phyloP scores from a whole-genome alignment of 2,797 vertebrate genomes.

The Phataginus tetradactyla region DNA sequence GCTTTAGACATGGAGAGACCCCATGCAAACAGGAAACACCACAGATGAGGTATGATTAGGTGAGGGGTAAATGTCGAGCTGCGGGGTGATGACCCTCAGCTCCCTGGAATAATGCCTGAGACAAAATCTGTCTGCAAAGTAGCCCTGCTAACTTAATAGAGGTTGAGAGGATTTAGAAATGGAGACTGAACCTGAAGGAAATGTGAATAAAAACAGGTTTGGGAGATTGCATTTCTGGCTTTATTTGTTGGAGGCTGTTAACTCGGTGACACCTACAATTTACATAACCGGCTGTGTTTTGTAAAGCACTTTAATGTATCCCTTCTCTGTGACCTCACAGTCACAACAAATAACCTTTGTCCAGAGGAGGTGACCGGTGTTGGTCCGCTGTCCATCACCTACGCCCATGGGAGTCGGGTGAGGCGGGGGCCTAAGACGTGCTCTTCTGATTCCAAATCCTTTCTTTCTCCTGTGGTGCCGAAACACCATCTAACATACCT shows the following conservation, averaged over 20 bases:
- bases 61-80: not conserved
- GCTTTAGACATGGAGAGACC: not conserved
- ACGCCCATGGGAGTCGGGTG: not conserved
- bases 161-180: not conserved
- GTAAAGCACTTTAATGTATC: not conserved
- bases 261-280: not conserved
- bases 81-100: not conserved
- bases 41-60: rapidly evolving
- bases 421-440: not conserved
- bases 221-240: not conserved
- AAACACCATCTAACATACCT: not conserved
- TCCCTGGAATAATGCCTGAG: not conserved
- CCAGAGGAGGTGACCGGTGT: not conserved
- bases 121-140: not conserved
- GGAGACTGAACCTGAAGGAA: not conserved
- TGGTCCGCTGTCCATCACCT: not conserved
- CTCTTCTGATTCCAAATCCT: not conserved
- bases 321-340: not conserved
- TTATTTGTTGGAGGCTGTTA: not conserved
- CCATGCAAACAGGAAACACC: not conserved
- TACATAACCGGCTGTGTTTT: not conserved
- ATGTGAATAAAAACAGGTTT: not conserved
- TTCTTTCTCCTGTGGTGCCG: not conserved
- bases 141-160: not conserved
- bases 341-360: not conserved